Evolutionary conservation across 2,113 vertebrate genomes (phyloP).

Genomic region (Oceanites oceanicus): DNA sequence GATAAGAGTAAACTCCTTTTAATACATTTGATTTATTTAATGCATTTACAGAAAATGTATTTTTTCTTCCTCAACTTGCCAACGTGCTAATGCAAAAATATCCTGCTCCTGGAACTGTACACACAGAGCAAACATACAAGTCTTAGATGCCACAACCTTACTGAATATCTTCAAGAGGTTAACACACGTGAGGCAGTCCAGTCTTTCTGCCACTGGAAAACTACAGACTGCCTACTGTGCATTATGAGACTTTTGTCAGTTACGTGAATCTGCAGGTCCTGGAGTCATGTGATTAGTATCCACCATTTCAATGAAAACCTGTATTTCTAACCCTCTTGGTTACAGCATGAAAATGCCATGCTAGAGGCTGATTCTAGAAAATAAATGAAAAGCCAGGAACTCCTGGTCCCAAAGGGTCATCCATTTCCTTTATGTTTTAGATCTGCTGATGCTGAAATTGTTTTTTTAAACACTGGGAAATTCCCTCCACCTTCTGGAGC

Average conservation of each 20-base stretch:
- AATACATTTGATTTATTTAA: not conserved
- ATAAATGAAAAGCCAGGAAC: not conserved
- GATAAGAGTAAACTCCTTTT: not conserved
- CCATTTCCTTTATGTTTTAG: not conserved
- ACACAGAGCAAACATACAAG: accelerated
- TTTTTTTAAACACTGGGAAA: not conserved
- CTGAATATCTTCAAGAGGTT: not conserved
- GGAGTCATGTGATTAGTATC: not conserved
- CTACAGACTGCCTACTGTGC: not conserved
- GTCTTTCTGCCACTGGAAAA: not conserved
- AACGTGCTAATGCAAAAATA: not conserved
- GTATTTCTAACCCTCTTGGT: not conserved
- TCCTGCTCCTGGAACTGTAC: not conserved
- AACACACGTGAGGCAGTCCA: not conserved
- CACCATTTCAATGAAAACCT: not conserved
- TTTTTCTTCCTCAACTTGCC: not conserved
- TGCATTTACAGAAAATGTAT: not conserved
- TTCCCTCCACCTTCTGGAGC: not conserved
- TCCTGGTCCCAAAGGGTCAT: not conserved
- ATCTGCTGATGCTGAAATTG: not conserved
- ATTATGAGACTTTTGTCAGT: not conserved
- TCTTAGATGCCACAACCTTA: not conserved
- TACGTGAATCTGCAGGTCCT: not conserved
- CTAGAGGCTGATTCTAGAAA: not conserved
- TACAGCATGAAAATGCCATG: not conserved